phyloP scores from a whole-genome alignment of 1,140 invertebrate genomes.

The Maconellicoccus hirsutus region DNA sequence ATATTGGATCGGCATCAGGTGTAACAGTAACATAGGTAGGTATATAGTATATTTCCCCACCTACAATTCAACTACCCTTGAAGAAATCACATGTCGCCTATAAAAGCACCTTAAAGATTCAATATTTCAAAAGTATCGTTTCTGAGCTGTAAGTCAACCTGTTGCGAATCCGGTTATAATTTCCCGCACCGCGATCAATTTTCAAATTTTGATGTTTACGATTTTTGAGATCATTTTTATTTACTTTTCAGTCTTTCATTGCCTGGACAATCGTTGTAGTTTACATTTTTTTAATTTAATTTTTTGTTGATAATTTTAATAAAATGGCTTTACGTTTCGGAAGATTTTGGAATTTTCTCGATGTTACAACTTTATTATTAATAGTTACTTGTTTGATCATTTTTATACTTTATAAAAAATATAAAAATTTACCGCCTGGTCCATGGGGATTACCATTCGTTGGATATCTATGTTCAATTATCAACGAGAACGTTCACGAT shows the following conservation, averaged over 20 bases:
- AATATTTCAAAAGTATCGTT: constrained; percentile 17
- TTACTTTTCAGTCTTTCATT: constrained; percentile 3
- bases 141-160: constrained; percentile 11
- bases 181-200: constrained; percentile 16
- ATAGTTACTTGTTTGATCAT: not conserved
- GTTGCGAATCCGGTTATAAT: constrained; percentile 18
- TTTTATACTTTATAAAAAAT: not conserved
- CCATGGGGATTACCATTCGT: constrained; percentile 71
- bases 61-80: constrained; percentile 9
- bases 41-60: not conserved
- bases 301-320: not conserved
- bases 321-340: constrained; percentile 6
- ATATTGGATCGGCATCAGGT: not conserved
- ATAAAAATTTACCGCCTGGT: constrained; percentile 54
- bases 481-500: constrained; percentile 62
- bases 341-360: constrained; percentile 11
- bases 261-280: not conserved
- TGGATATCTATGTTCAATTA: constrained; percentile 56
- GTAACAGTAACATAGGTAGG: not conserved
- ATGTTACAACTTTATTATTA: not conserved
- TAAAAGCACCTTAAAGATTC: not conserved
- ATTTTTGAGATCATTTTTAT: not conserved
- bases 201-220: not conserved
- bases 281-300: constrained; percentile 10
- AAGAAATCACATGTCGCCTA: constrained; percentile 18